Conservation (phyloP, 2,888 invertebrate genomes). For the Tinea trinotella region DNA sequence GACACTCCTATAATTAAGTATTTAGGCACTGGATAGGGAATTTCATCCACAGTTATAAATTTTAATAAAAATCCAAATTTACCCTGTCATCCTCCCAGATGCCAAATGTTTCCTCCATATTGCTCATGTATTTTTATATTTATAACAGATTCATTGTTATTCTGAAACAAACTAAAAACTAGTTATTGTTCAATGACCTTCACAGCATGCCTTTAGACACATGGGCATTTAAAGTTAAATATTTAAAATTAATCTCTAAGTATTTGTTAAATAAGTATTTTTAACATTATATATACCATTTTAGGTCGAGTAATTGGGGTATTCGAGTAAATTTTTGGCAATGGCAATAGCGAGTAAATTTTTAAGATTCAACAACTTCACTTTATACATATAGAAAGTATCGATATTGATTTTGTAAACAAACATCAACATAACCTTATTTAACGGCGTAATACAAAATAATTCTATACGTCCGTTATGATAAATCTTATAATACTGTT, state of each 20-base stretch:
- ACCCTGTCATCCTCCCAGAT: slow-evolving; percentile 8
- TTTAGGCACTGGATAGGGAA: too few relatives aligned
- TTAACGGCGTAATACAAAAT: slow-evolving; percentile 19
- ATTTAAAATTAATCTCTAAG: too few relatives aligned
- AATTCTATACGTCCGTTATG: not conserved
- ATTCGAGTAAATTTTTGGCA: too few relatives aligned
- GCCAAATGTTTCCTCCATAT: not conserved
- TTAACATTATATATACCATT: too few relatives aligned
- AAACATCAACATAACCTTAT: slow-evolving; percentile 72
- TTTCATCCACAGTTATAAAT: too few relatives aligned
- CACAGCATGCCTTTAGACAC: not conserved
- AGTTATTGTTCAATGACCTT: not conserved
- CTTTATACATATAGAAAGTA: not conserved
- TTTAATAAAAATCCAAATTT: too few relatives aligned
- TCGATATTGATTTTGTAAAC: slow-evolving; percentile 7
- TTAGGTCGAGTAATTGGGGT: too few relatives aligned
- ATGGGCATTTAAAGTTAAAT: too few relatives aligned
- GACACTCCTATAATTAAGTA: too few relatives aligned
- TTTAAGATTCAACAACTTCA: too few relatives aligned
- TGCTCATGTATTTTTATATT: not conserved
- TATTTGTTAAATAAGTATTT: too few relatives aligned
- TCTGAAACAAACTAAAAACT: slow-evolving; percentile 19
- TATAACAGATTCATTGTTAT: not conserved
- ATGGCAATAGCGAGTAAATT: too few relatives aligned
- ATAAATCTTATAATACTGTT: not conserved